Percentiles rank a stretch among this genome's conserved stretches.
phyloP scores from a whole-genome alignment of 2,113 vertebrate species.

The Alexandromys fortis region DNA sequence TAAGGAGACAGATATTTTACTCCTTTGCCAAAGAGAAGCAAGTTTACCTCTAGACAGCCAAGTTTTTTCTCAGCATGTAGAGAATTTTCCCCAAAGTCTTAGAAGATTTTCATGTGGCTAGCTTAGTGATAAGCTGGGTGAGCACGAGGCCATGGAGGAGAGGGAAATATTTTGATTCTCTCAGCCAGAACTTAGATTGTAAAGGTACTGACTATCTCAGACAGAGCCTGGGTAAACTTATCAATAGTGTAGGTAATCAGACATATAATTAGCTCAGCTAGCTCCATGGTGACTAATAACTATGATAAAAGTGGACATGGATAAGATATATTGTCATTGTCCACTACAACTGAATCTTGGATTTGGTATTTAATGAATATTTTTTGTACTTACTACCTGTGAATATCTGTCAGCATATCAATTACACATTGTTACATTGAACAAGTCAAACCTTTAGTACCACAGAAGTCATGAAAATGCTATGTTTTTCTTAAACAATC shows the following conservation, averaged over 20 bases:
- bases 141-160: too few relatives aligned
- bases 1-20: fast-evolving
- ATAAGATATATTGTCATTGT: background rate
- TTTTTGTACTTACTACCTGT: background rate
- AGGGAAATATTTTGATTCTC: background rate
- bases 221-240: background rate
- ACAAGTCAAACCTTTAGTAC: background rate
- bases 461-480: background rate
- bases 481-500: background rate
- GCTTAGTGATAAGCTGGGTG: background rate
- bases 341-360: background rate
- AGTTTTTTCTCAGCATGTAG: background rate
- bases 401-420: background rate
- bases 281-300: background rate
- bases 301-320: too few relatives aligned
- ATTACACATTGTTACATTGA: background rate
- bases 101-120: background rate
- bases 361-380: background rate
- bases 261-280: background rate
- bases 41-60: background rate
- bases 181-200: background rate
- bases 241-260: background rate
- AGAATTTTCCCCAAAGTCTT: background rate
- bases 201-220: background rate
- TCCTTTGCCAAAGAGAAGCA: background rate